Conservation (phyloP, 1,140 invertebrate genomes). For the Nasonia vitripennis region DNA sequence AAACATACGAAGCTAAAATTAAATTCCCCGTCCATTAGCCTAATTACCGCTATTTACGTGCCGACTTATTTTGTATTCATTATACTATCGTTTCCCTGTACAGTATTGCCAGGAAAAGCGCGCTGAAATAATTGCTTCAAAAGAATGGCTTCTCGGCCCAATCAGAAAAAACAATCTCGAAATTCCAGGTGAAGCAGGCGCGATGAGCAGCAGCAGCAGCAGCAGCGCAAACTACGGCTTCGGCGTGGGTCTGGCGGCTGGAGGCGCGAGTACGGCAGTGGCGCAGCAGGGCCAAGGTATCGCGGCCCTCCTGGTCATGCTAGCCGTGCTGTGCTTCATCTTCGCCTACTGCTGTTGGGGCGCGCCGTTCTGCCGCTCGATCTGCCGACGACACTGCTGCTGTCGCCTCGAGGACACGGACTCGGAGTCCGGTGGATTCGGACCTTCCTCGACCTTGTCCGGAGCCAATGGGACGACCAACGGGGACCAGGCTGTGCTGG, state of each 20-base stretch:
- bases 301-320: slow-evolving; percentile 77
- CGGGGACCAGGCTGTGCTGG: slow-evolving; percentile 61
- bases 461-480: not conserved
- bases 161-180: not conserved
- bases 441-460: not conserved
- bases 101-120: not conserved
- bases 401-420: slow-evolving; percentile 60
- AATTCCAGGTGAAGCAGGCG: slow-evolving; percentile 40
- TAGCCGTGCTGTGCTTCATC: slow-evolving; percentile 77
- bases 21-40: not conserved
- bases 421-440: slow-evolving; percentile 30
- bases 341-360: slow-evolving; percentile 79
- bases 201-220: slow-evolving; percentile 60
- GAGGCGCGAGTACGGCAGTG: slow-evolving; percentile 60
- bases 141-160: too few relatives aligned
- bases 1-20: not conserved
- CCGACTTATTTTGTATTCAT: too few relatives aligned
- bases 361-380: slow-evolving; percentile 75
- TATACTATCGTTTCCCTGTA: too few relatives aligned
- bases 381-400: slow-evolving; percentile 74
- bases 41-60: not conserved
- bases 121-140: not conserved
- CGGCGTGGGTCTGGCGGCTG: slow-evolving; percentile 60
- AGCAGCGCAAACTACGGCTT: slow-evolving; percentile 60
- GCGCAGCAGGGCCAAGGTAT: slow-evolving; percentile 73